These are phyloP conservation scores for Aphodius granarius DNA, from an alignment of 2,888 invertebrate genomes.

Conservation along the genomic window DNA sequence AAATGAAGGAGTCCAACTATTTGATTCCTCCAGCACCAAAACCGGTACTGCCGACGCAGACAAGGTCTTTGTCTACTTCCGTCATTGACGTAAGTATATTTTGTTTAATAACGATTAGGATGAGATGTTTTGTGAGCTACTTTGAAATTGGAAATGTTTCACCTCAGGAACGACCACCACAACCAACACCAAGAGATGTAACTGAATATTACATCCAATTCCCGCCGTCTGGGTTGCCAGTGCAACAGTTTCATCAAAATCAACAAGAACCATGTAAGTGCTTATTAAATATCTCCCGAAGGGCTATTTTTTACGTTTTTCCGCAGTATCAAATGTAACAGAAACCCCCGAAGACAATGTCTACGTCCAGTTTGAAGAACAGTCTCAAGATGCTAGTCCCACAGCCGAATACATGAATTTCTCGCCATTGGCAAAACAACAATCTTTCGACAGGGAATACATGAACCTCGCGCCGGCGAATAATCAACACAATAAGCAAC, in stretches of 20 bases:
- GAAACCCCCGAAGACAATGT: slow-evolving; percentile 18
- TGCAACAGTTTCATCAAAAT: slow-evolving; percentile 38
- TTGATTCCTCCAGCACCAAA: slow-evolving; percentile 59
- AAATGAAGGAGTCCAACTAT: slow-evolving; percentile 53
- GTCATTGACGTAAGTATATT: slow-evolving; percentile 49
- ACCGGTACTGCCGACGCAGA: slow-evolving; percentile 49
- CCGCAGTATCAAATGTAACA: slow-evolving; percentile 19
- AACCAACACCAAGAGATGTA: slow-evolving; percentile 44
- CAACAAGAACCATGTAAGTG: slow-evolving; percentile 43
- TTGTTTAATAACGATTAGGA: too few species aligned
- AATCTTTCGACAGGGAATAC: slow-evolving; percentile 19
- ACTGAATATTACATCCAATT: slow-evolving; percentile 57
- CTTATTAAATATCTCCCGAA: background rate
- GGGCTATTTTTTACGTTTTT: background rate
- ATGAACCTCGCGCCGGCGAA: slow-evolving; percentile 20
- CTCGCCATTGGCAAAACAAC: slow-evolving; percentile 3
- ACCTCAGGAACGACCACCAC: slow-evolving; percentile 46
- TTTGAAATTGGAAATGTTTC: too few species aligned
- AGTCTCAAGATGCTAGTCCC: slow-evolving; percentile 16
- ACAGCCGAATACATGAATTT: slow-evolving; percentile 24
- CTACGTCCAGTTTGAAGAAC: slow-evolving; percentile 25
- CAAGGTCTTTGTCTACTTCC: slow-evolving; percentile 33
- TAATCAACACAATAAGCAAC: background rate
- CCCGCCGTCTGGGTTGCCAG: slow-evolving; percentile 58
- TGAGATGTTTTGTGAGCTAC: too few species aligned